These are phyloP conservation scores for Chaetodon trifascialis DNA, from an alignment of 2,113 vertebrate genomes.

Conservation along the genomic window DNA sequence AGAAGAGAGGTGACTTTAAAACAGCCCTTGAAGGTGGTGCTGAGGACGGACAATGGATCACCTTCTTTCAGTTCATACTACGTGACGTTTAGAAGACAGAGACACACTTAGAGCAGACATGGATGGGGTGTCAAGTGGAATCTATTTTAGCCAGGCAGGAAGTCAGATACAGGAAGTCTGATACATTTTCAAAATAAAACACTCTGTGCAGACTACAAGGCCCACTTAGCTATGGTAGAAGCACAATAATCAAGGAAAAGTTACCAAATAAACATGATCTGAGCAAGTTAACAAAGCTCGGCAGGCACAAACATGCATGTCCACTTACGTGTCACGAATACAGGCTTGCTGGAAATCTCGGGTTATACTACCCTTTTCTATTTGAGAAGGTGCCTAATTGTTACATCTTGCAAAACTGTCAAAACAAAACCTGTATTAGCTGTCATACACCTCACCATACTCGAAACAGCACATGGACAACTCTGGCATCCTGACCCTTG, in stretches of 20 bases:
- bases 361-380: neutral
- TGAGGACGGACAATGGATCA: slow-evolving; percentile 7
- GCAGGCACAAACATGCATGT: too few relatives aligned
- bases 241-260: too few relatives aligned
- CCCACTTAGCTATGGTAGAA: too few relatives aligned
- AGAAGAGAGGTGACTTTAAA: slow-evolving; percentile 68
- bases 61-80: neutral
- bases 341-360: neutral
- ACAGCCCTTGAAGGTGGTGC: slow-evolving; percentile 40
- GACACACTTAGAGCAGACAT: neutral
- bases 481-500: slow-evolving; percentile 10
- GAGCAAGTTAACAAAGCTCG: too few relatives aligned
- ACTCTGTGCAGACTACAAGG: neutral
- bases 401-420: slow-evolving; percentile 7
- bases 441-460: slow-evolving; percentile 39
- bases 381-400: slow-evolving; percentile 25
- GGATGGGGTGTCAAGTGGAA: neutral
- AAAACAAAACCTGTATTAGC: slow-evolving; percentile 24
- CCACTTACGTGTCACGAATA: too few relatives aligned
- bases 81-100: slow-evolving; percentile 22
- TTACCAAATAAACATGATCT: too few relatives aligned
- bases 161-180: too few relatives aligned
- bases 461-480: slow-evolving; percentile 23
- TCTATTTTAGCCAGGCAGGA: too few relatives aligned
- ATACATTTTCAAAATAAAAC: too few relatives aligned